Evolutionary conservation across 2,888 invertebrate species (phyloP).

Genomic region (Lissocephala sabroskyi): DNA sequence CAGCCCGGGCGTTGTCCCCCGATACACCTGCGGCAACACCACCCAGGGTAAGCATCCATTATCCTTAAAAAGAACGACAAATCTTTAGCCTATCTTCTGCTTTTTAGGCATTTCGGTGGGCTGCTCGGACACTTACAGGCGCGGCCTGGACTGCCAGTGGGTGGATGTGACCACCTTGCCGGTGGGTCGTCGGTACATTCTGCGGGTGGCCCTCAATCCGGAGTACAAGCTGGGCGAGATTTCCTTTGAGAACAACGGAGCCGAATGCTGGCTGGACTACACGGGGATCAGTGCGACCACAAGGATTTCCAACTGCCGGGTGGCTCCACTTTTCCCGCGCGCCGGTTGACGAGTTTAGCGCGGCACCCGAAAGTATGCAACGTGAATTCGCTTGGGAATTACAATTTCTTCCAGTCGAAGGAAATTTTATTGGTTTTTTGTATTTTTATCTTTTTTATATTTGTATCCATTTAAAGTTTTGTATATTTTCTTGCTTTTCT

Average conservation of each 20-base stretch:
- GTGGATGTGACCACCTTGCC: conserved; percentile 65
- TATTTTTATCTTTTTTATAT: conserved; percentile 28
- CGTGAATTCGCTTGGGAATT: no score
- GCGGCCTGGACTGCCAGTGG: conserved; percentile 64
- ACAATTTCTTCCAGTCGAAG: no score
- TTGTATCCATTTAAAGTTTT: conserved; percentile 62
- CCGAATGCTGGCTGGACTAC: conserved; percentile 55
- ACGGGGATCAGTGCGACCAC: conserved; percentile 52
- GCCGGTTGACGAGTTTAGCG: neutral
- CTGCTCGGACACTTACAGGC: conserved; percentile 55
- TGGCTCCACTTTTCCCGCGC: neutral
- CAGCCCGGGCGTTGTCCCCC: conserved; percentile 34
- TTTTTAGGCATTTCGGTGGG: conserved; percentile 55
- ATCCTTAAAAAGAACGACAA: no score
- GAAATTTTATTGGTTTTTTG: no score
- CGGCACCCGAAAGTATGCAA: neutral
- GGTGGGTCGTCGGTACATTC: conserved; percentile 44
- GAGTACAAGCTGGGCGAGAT: conserved; percentile 61
- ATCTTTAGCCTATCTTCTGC: no score
- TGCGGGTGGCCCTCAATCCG: conserved; percentile 63
- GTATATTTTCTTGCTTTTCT: conserved; percentile 20
- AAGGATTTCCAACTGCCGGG: conserved; percentile 40
- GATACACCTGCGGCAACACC: conserved; percentile 56
- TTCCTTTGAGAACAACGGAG: conserved; percentile 64
- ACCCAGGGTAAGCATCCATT: conserved; percentile 63